Evolutionary conservation across 2,888 invertebrate genomes (phyloP), one percentile per base, ranked within the genome.

Genomic region (Cephus sareptanus): DNA sequence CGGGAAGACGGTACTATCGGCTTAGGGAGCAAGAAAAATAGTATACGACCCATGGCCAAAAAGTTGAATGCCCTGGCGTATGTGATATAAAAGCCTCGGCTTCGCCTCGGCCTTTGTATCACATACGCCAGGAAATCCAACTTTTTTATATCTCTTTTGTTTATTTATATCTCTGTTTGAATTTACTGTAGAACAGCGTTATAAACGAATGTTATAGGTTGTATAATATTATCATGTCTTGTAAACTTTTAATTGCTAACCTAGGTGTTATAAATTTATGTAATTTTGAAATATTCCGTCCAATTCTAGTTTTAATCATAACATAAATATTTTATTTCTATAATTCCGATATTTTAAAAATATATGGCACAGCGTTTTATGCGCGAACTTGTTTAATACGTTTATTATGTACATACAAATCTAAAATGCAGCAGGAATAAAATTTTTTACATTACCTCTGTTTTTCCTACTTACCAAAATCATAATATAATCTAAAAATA

Each of bases 211-310:
- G 15, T 71, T 71, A 12, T 12, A 71, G 9, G 13, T 33, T 30
- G 31, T 0, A 33, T 31, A 13, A 71, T 9, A 9, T 71, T 33
- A 30, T 33, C 9, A 23, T 71, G 13, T 71, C 9, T 71, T 3
- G 15, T 30, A 30, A 33, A 70, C 4, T 70, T 31, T 70, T 70
- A 70, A 4, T 9, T 12, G 15, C 34, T 30, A 68, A 76, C 34
- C n/a, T 71, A 35, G 68, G 34, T 76, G 15, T 34, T 73, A n/a
- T n/a, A 75, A 69, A 31, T 23, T 75, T 40, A 34, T 76, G 56
- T 68, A 9, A 75, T 68, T 34, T 71, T 73, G 68, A 68, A 78
- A 34, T 6, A 33, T 76, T 76, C 78, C 76, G 78, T 78, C 78
- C 78, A 76, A 73, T 75, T 73, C 40, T 70, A 34, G 76, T 33